Evolutionary conservation across 2,888 invertebrate species (phyloP).

Genomic region (Tuberolachnus salignus): DNA sequence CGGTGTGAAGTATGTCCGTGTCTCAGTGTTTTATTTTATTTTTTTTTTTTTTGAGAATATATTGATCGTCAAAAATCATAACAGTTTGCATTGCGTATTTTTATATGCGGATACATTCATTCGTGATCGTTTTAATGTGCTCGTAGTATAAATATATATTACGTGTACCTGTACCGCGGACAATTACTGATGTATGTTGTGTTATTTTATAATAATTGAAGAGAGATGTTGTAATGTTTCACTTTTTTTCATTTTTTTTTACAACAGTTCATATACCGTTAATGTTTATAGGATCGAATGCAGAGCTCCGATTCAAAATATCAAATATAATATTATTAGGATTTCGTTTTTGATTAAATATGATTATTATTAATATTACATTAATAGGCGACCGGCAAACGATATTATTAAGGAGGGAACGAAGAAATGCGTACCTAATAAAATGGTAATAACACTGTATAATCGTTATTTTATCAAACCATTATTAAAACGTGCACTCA

Average conservation of each 20-base stretch:
- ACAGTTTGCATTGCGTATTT: no score
- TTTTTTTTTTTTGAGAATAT: no score
- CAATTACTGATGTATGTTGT: no score
- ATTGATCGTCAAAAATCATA: no score
- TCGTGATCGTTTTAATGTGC: no score
- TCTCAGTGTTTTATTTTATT: background rate
- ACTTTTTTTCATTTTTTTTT: background rate
- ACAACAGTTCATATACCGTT: background rate
- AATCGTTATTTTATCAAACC: constrained; percentile 22
- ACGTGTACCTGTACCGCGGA: background rate
- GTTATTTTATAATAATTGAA: no score
- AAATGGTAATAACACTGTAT: constrained; percentile 9
- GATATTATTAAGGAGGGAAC: background rate
- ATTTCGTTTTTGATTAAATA: background rate
- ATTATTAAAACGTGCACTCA: background rate
- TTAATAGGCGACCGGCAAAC: constrained; percentile 13
- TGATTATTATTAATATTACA: background rate
- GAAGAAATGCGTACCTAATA: background rate
- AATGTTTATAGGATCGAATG: background rate
- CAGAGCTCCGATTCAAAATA: no score
- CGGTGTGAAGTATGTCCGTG: background rate
- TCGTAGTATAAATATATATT: no score
- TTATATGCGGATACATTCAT: no score
- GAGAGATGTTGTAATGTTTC: no score
- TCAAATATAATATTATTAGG: background rate